Evolutionary conservation across 64 coral and sea anemone species (phyloP).

Genomic region (Montipora capricornis): DNA sequence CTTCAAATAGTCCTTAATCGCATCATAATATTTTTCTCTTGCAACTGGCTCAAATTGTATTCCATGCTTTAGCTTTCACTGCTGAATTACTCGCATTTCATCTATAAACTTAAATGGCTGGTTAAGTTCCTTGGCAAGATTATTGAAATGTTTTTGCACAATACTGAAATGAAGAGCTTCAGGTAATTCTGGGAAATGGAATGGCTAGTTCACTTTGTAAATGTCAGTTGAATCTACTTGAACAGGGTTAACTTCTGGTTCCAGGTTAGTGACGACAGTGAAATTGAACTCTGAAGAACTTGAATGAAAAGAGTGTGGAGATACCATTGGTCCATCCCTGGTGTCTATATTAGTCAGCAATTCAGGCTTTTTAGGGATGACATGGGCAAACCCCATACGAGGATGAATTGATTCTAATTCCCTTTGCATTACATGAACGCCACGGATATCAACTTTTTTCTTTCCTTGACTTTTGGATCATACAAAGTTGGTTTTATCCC

Average conservation of each 20-base stretch:
- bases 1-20: slow-evolving; percentile 41
- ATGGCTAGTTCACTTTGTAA: too few relatives aligned
- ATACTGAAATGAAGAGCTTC: too few relatives aligned
- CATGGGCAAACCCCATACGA: neutral
- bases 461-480: too few relatives aligned
- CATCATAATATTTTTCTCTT: slow-evolving; percentile 55
- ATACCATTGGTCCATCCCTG: neutral
- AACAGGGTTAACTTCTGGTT: too few relatives aligned
- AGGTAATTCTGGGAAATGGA: too few relatives aligned
- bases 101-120: slow-evolving; percentile 30
- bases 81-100: slow-evolving; percentile 41
- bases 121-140: slow-evolving; percentile 5
- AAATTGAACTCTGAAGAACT: too few relatives aligned
- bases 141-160: neutral
- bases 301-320: too few relatives aligned
- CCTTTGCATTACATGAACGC: neutral
- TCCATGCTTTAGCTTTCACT: slow-evolving; percentile 55
- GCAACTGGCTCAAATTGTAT: slow-evolving; percentile 53
- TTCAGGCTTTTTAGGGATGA: neutral
- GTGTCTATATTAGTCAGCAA: neutral
- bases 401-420: neutral
- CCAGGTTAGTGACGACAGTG: too few relatives aligned
- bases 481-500: too few relatives aligned
- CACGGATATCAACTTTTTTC: neutral
- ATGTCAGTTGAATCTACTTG: too few relatives aligned